phyloP scores from a whole-genome alignment of 2,888 invertebrate genomes.

The Caenorhabditis sp. region DNA sequence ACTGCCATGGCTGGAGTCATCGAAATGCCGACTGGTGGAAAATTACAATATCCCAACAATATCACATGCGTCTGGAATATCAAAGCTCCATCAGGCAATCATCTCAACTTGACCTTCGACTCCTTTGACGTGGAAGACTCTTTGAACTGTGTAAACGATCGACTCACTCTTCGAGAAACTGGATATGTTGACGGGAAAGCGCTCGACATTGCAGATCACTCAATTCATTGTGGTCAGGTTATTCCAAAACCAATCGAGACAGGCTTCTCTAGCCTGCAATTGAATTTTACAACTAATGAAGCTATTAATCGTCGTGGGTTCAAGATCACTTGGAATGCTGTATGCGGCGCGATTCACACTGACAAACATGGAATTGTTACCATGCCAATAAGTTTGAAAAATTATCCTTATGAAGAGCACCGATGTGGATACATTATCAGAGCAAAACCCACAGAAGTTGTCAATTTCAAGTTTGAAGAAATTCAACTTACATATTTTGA shows the following conservation, averaged over 20 bases:
- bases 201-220: constrained; percentile 49
- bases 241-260: constrained; percentile 53
- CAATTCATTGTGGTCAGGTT: constrained; percentile 47
- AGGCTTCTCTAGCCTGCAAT: background rate
- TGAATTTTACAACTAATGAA: constrained; percentile 65
- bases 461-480: constrained; percentile 41
- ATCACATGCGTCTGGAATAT: constrained; percentile 66
- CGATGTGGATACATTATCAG: constrained; percentile 60
- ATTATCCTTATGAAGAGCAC: constrained; percentile 58
- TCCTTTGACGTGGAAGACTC: constrained; percentile 58
- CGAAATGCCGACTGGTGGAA: background rate
- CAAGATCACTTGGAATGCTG: constrained; percentile 60
- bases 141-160: constrained; percentile 54
- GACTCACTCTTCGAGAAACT: constrained; percentile 50
- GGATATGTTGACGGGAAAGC: background rate
- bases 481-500: constrained; percentile 59
- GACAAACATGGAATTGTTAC: too few relatives aligned
- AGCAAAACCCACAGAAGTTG: constrained; percentile 20
- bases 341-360: constrained; percentile 64
- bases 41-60: constrained; percentile 6
- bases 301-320: constrained; percentile 58
- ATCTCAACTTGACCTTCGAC: constrained; percentile 52
- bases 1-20: constrained; percentile 47
- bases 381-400: constrained; percentile 26
- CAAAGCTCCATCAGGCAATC: constrained; percentile 60